These are phyloP conservation scores for Oxyura jamaicensis DNA, from an alignment of 2,113 vertebrate species.

Conservation along the genomic window DNA sequence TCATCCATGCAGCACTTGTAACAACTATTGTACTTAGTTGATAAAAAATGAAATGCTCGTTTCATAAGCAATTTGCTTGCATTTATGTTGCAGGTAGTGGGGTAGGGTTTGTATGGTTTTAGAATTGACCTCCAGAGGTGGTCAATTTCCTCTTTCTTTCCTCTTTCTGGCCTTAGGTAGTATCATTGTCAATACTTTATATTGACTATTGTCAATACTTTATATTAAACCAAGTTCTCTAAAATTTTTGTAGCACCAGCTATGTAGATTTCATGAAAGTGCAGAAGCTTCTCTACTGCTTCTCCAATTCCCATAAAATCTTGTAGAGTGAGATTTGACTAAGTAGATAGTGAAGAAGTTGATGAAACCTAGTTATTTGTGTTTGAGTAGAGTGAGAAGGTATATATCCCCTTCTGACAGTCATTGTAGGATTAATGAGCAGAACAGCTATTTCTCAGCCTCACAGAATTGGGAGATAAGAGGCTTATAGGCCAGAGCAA, in stretches of 20 bases:
- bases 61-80: not conserved
- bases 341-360: not conserved
- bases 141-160: not conserved
- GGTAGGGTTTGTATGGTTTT: not conserved
- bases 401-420: slow-evolving; percentile 1
- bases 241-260: not conserved
- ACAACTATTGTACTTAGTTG: not conserved
- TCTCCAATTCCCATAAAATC: not conserved
- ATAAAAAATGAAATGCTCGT: accelerated
- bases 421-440: slow-evolving; percentile 41
- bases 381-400: slow-evolving; percentile 4
- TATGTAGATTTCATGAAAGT: not conserved
- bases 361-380: slow-evolving; percentile 17
- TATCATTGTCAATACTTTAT: not conserved
- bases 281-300: not conserved
- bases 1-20: not conserved
- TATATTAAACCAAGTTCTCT: not conserved
- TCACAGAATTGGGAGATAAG: slow-evolving; percentile 38
- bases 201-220: not conserved
- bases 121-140: not conserved
- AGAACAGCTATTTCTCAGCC: slow-evolving; percentile 27
- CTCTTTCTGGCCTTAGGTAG: not conserved
- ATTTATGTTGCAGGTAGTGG: not conserved
- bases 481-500: slow-evolving; percentile 43
- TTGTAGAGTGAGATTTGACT: not conserved